Base-by-base conservation (phyloP, 2,113 vertebrate genomes). In the Sphaerodactylus townsendi region DNA sequence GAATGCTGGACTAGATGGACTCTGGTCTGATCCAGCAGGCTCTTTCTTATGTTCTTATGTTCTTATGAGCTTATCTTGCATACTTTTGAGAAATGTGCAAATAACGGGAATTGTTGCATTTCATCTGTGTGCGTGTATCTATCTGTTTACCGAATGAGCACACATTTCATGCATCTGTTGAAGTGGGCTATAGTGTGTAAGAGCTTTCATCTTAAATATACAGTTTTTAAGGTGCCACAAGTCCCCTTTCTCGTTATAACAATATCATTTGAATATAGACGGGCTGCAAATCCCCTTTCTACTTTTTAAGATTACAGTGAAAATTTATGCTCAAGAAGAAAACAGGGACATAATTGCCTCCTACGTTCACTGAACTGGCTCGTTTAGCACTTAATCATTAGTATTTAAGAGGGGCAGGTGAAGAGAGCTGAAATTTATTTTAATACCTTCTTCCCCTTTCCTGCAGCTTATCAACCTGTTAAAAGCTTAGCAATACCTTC, bases 321-420 rank as follows among this genome's bases (percentile, higher is more conserved):
- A 81, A 90, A 91, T 82, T 85, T 73, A 90, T 0, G 0, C 72
- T 90, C 71, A 88, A 48, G 39, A 86, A 84, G 90, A 91, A 91
- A 92, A 70, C 64, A 85, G 78, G 74, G 0, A 0, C 37, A 23
- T 85, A 64, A 90, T 5, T 68, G 71, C 64, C 87, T 85, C 53
- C 41, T 81, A n/a, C 70, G 35, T 44, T 84, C 75, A 77, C 33
- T 46, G 23, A 62, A 4, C 33, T 15, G 41, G 84, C 35, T 90
- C 74, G 75, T 90, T 91, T 81, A 83, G 69, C 59, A 81, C 66
- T 62, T 86, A 65, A 91, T 83, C 17, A 80, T 87, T 79, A 66
- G 62, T n/a, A 81, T 84, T 89, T 82, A 84, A 11, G 90, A 41
- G 48, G 66, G 87, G 37, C 53, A 84, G 9, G 74, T 77, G 88